These are phyloP conservation scores for Onchidella celtica DNA, from an alignment of 2,888 invertebrate genomes.

Conservation along the genomic window DNA sequence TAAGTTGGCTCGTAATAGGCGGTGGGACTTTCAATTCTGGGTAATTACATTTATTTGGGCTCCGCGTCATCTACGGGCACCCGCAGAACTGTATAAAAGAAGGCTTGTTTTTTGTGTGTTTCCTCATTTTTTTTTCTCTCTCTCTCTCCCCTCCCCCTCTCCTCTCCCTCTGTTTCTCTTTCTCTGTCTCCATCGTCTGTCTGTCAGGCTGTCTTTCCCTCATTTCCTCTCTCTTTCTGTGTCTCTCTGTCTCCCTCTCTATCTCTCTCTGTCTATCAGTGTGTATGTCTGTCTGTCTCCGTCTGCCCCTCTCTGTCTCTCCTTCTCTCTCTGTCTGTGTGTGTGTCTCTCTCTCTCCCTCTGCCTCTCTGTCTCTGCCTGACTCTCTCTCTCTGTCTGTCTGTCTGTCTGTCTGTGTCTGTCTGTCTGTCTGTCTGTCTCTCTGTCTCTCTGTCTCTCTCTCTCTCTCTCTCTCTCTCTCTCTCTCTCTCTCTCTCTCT, in stretches of 20 bases:
- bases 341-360: background rate
- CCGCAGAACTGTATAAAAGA: too few species aligned
- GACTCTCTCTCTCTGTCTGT: background rate
- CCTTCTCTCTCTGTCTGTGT: background rate
- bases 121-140: background rate
- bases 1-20: too few species aligned
- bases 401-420: constrained; percentile 13
- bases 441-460: constrained; percentile 8
- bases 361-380: background rate
- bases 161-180: background rate
- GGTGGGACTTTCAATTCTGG: too few species aligned
- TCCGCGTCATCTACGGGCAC: too few species aligned
- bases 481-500: constrained; percentile 4
- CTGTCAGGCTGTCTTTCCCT: background rate
- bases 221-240: too few species aligned
- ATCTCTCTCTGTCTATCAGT: too few species aligned
- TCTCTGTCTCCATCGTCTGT: background rate
- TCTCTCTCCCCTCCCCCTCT: background rate
- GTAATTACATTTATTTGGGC: too few species aligned
- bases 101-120: too few species aligned
- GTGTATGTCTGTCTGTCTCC: too few species aligned
- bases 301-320: too few species aligned
- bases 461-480: background rate
- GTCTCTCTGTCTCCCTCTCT: too few species aligned
- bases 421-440: constrained; percentile 22